These are phyloP conservation scores for Pungitius pungitius DNA, from an alignment of 2,113 vertebrate species.

Conservation along the genomic window DNA sequence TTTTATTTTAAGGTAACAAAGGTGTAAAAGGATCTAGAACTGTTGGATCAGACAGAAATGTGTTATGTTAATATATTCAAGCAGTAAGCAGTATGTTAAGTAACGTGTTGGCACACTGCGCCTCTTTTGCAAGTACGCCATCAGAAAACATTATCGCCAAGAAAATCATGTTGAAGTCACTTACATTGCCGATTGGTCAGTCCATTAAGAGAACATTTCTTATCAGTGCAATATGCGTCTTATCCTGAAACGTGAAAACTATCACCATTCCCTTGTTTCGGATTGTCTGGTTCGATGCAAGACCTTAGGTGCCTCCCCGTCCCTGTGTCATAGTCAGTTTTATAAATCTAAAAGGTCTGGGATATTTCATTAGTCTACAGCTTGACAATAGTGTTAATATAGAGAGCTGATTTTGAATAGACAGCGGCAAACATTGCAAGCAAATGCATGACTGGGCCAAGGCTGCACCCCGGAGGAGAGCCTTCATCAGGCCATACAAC, in stretches of 20 bases:
- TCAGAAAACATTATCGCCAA: background rate
- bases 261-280: background rate
- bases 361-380: too few species aligned
- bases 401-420: background rate
- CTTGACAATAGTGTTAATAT: background rate
- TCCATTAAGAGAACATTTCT: background rate
- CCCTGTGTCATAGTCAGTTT: background rate
- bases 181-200: background rate
- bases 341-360: background rate
- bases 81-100: background rate
- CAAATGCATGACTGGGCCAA: background rate
- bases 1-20: slow-evolving; percentile 28
- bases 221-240: background rate
- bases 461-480: background rate
- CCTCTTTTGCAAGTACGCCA: background rate
- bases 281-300: background rate
- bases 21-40: slow-evolving; percentile 15
- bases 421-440: background rate
- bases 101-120: background rate
- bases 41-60: background rate
- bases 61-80: too few species aligned
- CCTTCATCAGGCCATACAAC: background rate
- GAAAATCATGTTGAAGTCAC: background rate
- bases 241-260: background rate
- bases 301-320: background rate